Evolutionary conservation across 2,888 invertebrate genomes (phyloP), one percentile per base, ranked within the genome.

Genomic region (Scaptomyza cyrtandrae): DNA sequence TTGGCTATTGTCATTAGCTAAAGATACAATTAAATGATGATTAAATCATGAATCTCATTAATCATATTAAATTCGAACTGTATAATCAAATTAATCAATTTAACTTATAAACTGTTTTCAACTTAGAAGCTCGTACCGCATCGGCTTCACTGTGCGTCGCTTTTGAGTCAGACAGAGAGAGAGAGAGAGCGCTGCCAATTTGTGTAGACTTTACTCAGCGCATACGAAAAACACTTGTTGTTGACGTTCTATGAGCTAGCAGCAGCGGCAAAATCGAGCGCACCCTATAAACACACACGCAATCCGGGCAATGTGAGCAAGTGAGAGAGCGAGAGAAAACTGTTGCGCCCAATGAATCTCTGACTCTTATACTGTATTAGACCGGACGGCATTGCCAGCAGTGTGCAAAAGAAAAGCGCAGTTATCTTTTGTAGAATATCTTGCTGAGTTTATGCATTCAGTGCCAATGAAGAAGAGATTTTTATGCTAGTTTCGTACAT

Each of bases 391-490:
- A 77, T 81, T 80, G 77, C 76, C 78, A 81, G 65, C 53, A 64
- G 46, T 24, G 31, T 50, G 54, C 3, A 44, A 49, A 50, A 75
- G 82, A 45, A 84, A 82, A 82, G 80, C 80, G 84, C 82, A 82
- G 82, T 82, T 82, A 82, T 82, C 82, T 82, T 84, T 79, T 78
- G 79, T 75, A 75, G 79, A 79, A 84, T 72, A 81, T 82, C 84
- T 48, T 37, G 9, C 49, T 39, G 37, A 56, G 29, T 63, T 64
- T 66, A 56, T 55, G 39, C 66, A 59, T 55, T 63, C 56, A 64
- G 16, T 55, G 11, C 27, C 29, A 56, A 57, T 56, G 10, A 41
- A 41, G 41, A 13, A 43, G 14, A 27, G 27, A 14, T n/a, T 39
- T 35, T 39, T 60, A 29, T 50, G 27, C 14, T 52, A 54, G 1